These are phyloP conservation scores for Solenopsis invicta DNA, from an alignment of 1,140 invertebrate species.

Conservation along the genomic window DNA sequence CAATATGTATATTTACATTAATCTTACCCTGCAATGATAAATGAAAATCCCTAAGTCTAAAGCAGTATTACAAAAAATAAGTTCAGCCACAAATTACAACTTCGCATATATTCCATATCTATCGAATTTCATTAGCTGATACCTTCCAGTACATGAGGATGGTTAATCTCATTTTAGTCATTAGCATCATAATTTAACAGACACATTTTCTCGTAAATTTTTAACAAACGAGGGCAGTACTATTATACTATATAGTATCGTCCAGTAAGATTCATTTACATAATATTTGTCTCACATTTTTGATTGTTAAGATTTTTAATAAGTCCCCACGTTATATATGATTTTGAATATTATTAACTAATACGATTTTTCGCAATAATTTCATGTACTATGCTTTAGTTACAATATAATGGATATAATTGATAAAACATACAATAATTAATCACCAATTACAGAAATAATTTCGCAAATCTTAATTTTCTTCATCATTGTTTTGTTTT, in stretches of 20 bases:
- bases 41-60: not conserved
- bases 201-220: not conserved
- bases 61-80: slow-evolving; percentile 9
- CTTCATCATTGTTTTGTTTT: not conserved
- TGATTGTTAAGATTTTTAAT: not conserved
- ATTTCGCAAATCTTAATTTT: slow-evolving; percentile 7
- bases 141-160: not conserved
- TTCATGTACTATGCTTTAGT: not conserved
- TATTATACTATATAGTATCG: not conserved
- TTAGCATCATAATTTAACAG: not conserved
- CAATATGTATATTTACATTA: slow-evolving; percentile 12
- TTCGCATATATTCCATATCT: not conserved
- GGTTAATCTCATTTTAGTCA: not conserved
- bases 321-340: not conserved
- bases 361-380: not conserved
- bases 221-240: not conserved
- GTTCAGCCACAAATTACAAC: not conserved
- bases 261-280: not conserved
- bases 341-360: not conserved
- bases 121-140: slow-evolving; percentile 32
- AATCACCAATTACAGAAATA: not conserved
- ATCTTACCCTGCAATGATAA: not conserved
- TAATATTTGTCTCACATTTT: not conserved
- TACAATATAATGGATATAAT: not conserved
- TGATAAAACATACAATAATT: not conserved